Percentiles rank a stretch among this genome's conserved stretches.
phyloP scores from a whole-genome alignment of 2,113 vertebrate genomes.

The Alligator mississippiensis region DNA sequence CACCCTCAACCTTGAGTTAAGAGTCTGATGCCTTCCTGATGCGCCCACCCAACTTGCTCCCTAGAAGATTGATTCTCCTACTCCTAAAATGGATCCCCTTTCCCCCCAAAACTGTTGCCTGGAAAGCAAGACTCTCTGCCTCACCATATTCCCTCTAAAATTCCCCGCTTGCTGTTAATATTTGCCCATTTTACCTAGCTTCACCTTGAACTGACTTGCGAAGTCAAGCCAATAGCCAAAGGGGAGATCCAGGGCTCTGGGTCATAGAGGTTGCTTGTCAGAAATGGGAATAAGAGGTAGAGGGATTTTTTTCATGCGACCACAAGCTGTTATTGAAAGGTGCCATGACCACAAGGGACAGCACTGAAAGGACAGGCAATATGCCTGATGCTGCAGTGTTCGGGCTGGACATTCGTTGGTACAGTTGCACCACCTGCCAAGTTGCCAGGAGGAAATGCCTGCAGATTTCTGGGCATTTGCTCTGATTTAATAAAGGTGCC shows the following conservation, averaged over 20 bases:
- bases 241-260: neutral
- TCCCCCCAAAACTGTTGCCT: too few relatives aligned
- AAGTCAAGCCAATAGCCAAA: neutral
- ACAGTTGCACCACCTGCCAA: neutral
- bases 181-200: neutral
- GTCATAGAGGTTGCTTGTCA: neutral
- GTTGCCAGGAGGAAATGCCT: neutral
- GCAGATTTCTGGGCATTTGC: neutral
- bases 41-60: too few relatives aligned
- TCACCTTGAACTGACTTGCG: neutral
- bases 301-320: neutral
- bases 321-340: neutral
- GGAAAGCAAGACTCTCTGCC: too few relatives aligned
- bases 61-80: too few relatives aligned
- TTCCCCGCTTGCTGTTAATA: neutral
- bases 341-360: neutral
- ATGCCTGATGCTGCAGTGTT: neutral
- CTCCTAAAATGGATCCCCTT: too few relatives aligned
- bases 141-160: too few relatives aligned
- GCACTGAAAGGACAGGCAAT: neutral
- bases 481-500: neutral
- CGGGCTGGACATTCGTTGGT: rapidly evolving
- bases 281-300: neutral
- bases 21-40: too few relatives aligned
- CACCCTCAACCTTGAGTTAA: too few relatives aligned